A percentile compares a stretch with the other conserved stretches of the same genome.
phyloP scores from a whole-genome alignment of 2,888 invertebrate species.

The Oasisia sp. region DNA sequence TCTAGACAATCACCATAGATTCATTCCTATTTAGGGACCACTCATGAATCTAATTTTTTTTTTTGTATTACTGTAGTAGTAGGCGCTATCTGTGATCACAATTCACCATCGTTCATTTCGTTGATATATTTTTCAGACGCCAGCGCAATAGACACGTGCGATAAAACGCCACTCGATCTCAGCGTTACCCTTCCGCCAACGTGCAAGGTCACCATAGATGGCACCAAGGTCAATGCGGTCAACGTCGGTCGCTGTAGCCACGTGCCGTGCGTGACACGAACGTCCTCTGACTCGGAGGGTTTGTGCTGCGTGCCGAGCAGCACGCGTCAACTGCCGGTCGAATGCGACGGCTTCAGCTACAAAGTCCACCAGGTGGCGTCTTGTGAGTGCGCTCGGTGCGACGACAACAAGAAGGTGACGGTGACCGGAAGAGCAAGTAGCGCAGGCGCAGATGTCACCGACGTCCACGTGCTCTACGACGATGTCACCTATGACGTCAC shows the following conservation, averaged over 20 bases:
- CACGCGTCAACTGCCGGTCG: not conserved
- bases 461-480: not conserved
- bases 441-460: not conserved
- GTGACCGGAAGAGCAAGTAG: not conserved
- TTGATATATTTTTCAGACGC: not conserved
- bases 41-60: too few species aligned
- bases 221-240: not conserved
- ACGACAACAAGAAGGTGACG: not conserved
- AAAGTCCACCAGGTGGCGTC: not conserved
- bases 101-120: not conserved
- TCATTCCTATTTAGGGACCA: too few species aligned
- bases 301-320: not conserved
- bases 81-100: too few species aligned
- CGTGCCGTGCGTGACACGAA: not conserved
- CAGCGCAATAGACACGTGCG: not conserved
- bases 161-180: not conserved
- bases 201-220: not conserved
- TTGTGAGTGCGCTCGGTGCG: not conserved
- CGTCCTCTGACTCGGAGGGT: not conserved
- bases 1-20: too few species aligned
- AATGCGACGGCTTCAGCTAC: constrained; percentile 3
- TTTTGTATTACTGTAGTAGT: too few species aligned
- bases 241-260: not conserved
- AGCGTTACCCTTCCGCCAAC: not conserved
- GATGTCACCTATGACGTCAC: not conserved